Evolutionary conservation across 2,113 vertebrate genomes (phyloP), one percentile per base, ranked within the genome.

Genomic region (Heteronetta atricapilla): DNA sequence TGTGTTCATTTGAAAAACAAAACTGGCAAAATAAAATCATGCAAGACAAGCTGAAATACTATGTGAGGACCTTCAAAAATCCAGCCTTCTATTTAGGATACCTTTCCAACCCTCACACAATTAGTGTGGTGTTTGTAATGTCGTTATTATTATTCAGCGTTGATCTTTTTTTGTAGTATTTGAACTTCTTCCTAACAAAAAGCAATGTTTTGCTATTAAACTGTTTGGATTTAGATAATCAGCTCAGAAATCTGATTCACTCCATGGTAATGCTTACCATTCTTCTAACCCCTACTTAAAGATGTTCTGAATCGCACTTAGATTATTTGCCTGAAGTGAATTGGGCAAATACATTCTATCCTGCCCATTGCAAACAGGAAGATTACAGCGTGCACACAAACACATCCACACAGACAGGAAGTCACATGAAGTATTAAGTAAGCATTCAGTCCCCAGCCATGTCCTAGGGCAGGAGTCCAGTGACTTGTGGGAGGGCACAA

Each of bases 351-450:
- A 25, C 21, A 13, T 93, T 82, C 64, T 52, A 59, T 88, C 36
- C 73, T 44, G 68, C 33, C 34, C 33, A 4, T 62, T 81, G 31
- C 26, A 76, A 78, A 48, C 40, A n/a, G 36, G 34, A 63, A 38
- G 11, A 36, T 53, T 75, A 59, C 42, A 59, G 76, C n/a, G 11
- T 42, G 34, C 46, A 34, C 73, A 60, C 1, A 0, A 42, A 40
- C 64, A 74, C 13, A 0, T 59, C 19, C 89, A 77, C 76, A 63
- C 40, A 68, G 86, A 52, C 60, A 86, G 80, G 88, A 93, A 90
- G 91, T 66, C 89, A 89, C 59, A 68, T 67, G 48, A 94, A 94
- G 38, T 62, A 90, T 82, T 96, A 92, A 94, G 89, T 83, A 94
- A 82, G 79, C 36, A 72, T 42, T 88, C 52, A 75, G 75, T 60